phyloP scores from a whole-genome alignment of 2,888 invertebrate genomes.

The Uloborus plumipes region DNA sequence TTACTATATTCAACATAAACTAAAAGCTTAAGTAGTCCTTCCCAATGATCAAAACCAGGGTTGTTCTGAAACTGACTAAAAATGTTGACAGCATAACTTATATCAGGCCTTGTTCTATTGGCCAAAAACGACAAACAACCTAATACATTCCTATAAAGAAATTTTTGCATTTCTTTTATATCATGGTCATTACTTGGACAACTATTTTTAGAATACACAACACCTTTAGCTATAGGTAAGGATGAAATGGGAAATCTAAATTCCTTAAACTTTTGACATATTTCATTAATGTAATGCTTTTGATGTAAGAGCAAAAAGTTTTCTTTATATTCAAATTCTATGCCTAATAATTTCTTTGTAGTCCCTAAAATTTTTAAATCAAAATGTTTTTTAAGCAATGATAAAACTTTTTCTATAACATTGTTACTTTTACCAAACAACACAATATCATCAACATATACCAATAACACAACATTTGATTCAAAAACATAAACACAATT shows the following conservation, averaged over 20 bases:
- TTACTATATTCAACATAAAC: too few species aligned
- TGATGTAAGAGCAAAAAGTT: not conserved
- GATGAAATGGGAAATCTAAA: not conserved
- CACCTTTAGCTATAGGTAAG: slow-evolving; percentile 7
- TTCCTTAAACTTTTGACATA: slow-evolving; percentile 6
- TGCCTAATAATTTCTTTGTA: slow-evolving; percentile 2
- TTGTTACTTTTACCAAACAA: not conserved
- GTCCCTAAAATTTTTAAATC: slow-evolving; percentile 5
- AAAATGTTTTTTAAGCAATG: not conserved
- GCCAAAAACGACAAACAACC: too few species aligned
- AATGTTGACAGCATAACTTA: too few species aligned
- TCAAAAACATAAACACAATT: slow-evolving; percentile 12
- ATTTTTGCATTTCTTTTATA: not conserved
- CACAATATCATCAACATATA: too few species aligned
- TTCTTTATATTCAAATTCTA: not conserved
- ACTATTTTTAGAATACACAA: not conserved
- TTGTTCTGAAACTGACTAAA: too few species aligned
- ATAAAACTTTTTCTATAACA: not conserved
- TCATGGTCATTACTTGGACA: not conserved
- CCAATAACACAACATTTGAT: too few species aligned
- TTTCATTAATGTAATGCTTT: not conserved
- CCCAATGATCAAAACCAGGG: too few species aligned
- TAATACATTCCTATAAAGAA: slow-evolving; percentile 2
- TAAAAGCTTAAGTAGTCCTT: too few species aligned
- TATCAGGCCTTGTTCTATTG: too few species aligned